These are phyloP conservation scores for Gallinago media DNA, from an alignment of 2,113 vertebrate genomes.

Conservation along the genomic window DNA sequence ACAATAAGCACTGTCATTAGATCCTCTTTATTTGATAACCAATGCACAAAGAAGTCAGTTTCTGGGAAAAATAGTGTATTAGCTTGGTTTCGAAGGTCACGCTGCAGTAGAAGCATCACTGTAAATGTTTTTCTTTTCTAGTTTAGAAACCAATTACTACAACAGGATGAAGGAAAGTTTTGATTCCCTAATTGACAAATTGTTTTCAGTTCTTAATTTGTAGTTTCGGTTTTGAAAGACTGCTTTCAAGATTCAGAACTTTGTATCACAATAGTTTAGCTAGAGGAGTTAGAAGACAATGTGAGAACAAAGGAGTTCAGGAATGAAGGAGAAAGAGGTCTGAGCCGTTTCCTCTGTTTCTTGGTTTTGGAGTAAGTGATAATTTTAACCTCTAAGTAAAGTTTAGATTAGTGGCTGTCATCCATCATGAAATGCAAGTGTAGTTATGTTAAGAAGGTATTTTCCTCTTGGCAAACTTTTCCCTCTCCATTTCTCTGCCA, in stretches of 20 bases:
- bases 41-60: background rate
- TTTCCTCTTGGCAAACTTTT: background rate
- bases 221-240: conserved; percentile 2
- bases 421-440: background rate
- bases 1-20: background rate
- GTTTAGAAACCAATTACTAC: background rate
- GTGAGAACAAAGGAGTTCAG: background rate
- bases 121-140: background rate
- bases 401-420: background rate
- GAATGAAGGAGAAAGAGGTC: background rate
- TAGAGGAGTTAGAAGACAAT: background rate
- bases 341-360: background rate
- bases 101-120: background rate
- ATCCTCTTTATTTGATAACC: background rate
- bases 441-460: background rate
- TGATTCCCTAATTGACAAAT: background rate
- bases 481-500: background rate
- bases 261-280: background rate
- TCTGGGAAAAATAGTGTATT: background rate
- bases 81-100: background rate
- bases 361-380: background rate
- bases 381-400: background rate
- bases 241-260: background rate
- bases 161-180: background rate
- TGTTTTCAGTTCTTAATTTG: background rate